A percentile compares a stretch with the other conserved stretches of the same genome.
phyloP scores from a whole-genome alignment of 2,888 invertebrate species.

The Andricus quercusramuli region DNA sequence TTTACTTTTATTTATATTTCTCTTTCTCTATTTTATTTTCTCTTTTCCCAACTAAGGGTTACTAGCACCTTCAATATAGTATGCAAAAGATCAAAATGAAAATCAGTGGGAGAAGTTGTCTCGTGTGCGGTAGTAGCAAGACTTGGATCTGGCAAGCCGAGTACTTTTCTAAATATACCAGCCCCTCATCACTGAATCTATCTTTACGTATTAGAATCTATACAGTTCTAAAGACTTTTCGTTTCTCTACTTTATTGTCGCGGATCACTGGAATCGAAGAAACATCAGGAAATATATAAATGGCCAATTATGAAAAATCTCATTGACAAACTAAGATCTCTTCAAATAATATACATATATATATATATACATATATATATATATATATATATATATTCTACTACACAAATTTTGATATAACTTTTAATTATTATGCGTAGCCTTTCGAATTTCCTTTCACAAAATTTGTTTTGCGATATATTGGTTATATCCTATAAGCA shows the following conservation, averaged over 20 bases:
- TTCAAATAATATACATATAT: no score
- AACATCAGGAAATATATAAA: slow-evolving; percentile 52
- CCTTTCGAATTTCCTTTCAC: no score
- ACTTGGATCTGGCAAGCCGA: slow-evolving; percentile 75
- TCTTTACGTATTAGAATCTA: slow-evolving; percentile 77
- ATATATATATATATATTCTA: no score
- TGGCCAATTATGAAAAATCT: not conserved
- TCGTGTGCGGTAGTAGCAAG: slow-evolving; percentile 49
- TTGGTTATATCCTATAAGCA: no score
- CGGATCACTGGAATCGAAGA: slow-evolving; percentile 46
- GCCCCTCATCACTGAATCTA: slow-evolving; percentile 77
- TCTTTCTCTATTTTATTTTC: not conserved
- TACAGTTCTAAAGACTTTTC: slow-evolving; percentile 63
- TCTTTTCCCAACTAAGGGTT: not conserved
- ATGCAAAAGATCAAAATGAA: slow-evolving; percentile 29
- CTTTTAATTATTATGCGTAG: no score
- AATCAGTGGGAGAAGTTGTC: slow-evolving; percentile 35
- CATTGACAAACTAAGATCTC: no score
- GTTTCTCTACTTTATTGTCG: slow-evolving; percentile 43
- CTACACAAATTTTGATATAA: no score
- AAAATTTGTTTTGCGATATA: no score
- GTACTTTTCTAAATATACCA: slow-evolving; percentile 77
- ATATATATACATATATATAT: no score
- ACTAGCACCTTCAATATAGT: not conserved
- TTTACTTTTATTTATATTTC: not conserved